Evolutionary conservation across 2,888 invertebrate species (phyloP).

Genomic region (Dusona sp.): DNA sequence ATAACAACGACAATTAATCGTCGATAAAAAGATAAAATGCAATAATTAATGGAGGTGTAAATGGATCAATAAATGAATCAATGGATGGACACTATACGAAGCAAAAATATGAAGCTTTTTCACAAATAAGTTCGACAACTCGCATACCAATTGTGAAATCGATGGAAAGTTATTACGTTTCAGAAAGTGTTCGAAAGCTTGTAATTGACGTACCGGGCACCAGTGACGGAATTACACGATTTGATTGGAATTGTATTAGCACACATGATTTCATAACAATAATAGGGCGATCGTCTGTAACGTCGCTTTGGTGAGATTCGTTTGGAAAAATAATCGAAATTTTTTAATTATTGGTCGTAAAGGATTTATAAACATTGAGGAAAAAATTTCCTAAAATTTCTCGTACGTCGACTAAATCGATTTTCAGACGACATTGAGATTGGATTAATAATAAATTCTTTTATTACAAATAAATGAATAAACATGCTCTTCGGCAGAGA

Average conservation of each 20-base stretch:
- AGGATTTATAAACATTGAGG: not conserved
- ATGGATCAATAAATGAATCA: too few species aligned
- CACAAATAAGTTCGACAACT: not conserved
- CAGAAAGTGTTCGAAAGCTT: conserved; percentile 44
- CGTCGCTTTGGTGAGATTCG: conserved; percentile 8
- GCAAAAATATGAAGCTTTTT: not conserved
- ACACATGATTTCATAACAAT: conserved; percentile 9
- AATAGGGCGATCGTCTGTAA: conserved; percentile 29
- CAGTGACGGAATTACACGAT: conserved; percentile 23
- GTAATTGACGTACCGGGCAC: conserved; percentile 14
- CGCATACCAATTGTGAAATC: conserved; percentile 14
- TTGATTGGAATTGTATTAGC: conserved; percentile 1
- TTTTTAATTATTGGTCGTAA: not conserved
- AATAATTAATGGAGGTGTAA: not conserved
- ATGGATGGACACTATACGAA: too few species aligned
- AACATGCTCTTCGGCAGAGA: not conserved
- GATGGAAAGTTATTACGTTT: conserved; percentile 48
- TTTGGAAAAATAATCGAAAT: conserved; percentile 34
- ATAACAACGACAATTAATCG: not conserved
- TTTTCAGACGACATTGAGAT: not conserved
- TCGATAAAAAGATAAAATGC: not conserved
- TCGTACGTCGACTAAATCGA: not conserved
- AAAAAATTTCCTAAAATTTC: not conserved
- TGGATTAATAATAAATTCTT: not conserved
- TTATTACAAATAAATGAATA: not conserved